These are phyloP conservation scores for Neodiprion virginianus DNA, from an alignment of 1,140 invertebrate genomes.

Conservation along the genomic window DNA sequence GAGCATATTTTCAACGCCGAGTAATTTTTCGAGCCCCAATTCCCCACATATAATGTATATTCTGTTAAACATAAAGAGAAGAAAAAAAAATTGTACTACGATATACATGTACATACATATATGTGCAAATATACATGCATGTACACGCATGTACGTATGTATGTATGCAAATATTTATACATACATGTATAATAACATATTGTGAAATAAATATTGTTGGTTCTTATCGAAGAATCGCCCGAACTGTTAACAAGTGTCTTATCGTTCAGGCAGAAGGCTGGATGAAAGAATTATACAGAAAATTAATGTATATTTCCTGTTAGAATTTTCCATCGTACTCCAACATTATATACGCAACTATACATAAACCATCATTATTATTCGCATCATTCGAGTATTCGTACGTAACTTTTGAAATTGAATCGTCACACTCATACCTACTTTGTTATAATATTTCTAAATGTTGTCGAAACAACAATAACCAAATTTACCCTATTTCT, in stretches of 20 bases:
- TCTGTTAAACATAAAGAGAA: slow-evolving; percentile 27
- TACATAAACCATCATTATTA: too few relatives aligned
- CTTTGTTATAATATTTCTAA: too few relatives aligned
- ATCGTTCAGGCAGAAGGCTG: slow-evolving; percentile 56
- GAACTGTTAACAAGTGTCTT: slow-evolving; percentile 60
- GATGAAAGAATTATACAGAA: slow-evolving; percentile 35
- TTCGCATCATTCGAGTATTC: too few relatives aligned
- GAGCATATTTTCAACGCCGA: slow-evolving; percentile 17
- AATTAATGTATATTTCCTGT: slow-evolving; percentile 31
- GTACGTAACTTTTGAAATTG: too few relatives aligned
- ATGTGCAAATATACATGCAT: slow-evolving; percentile 21
- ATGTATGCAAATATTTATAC: slow-evolving; percentile 29
- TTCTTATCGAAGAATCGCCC: slow-evolving; percentile 38
- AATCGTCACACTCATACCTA: too few relatives aligned
- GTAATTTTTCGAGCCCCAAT: slow-evolving; percentile 36
- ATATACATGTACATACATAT: slow-evolving; percentile 17
- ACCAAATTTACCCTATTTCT: too few relatives aligned
- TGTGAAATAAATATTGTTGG: slow-evolving; percentile 21
- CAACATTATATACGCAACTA: background rate
- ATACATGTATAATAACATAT: slow-evolving; percentile 17
- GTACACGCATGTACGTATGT: slow-evolving; percentile 24
- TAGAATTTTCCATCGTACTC: background rate
- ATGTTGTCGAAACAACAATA: too few relatives aligned
- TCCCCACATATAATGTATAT: slow-evolving; percentile 28
- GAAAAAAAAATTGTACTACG: slow-evolving; percentile 26